Base-by-base conservation (phyloP, 1,140 invertebrate genomes). In the Chironomus striatipennis region DNA sequence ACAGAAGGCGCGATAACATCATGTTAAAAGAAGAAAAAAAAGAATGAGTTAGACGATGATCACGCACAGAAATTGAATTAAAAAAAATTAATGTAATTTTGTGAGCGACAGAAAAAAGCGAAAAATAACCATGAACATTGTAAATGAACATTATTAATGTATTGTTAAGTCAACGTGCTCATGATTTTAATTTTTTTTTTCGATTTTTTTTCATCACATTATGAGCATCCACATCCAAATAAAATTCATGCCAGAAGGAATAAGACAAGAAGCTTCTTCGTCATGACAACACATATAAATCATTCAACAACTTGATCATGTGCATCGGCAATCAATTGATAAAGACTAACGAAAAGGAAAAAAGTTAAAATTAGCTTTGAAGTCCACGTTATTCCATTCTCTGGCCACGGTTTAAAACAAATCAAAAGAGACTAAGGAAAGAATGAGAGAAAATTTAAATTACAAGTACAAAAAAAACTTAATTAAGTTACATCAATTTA, bases 1-100 rank as follows among this genome's bases (percentile, higher is more conserved):
- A 21, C 18, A 17, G 15, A 43, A 20, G 18, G 24, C 17, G 57
- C 42, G 21, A 43, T 15, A 24, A 21, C 18, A 57, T 42, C n/a
- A 21, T 43, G 18, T 15, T 18, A 74, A 20, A 47, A 20, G 15
- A 74, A 57, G 20, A 15, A 15, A 47, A 15, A 57, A n/a, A 15
- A 57, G n/a, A 57, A n/a, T 12, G 10, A 21, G 43, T 43, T 74
- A 74, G 43, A 74, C 78, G 77, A 75, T 73, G 75, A 76, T 75
- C 43, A 64, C 64, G 47, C 47, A 57, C 47, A 57, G 47, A 57
- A 57, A 57, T 57, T 57, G n/a, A 57, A 57, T 57, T 57, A n/a
- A 57, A 57, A 12, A 57, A 57, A 34, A 34, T 34, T 34, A 34
- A 57, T 47, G n/a, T 15, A 57, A 57, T 57, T 57, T 57, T 57